Evolutionary conservation across 1,140 invertebrate species (phyloP).

Genomic region (Drosophila funebris): DNA sequence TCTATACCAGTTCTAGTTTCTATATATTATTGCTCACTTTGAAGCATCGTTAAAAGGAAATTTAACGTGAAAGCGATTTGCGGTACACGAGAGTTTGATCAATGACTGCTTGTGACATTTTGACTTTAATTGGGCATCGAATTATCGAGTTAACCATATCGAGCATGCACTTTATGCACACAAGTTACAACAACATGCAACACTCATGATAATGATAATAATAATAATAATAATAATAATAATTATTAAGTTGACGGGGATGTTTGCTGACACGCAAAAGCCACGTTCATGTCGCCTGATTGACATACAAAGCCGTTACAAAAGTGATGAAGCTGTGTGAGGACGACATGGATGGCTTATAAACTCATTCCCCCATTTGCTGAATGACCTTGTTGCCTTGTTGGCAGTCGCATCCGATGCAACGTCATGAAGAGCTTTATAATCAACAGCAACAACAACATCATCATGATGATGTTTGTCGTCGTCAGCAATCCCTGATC

Average conservation of each 20-base stretch:
- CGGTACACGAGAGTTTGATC: not conserved
- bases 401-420: slow-evolving; percentile 28
- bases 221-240: slow-evolving; percentile 8
- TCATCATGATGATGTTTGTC: not conserved
- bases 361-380: not conserved
- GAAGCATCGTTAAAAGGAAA: not conserved
- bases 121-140: slow-evolving; percentile 6
- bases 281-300: slow-evolving; percentile 59
- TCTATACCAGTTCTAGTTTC: too few species aligned
- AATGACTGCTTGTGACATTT: not conserved
- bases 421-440: slow-evolving; percentile 9
- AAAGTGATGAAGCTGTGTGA: slow-evolving; percentile 6
- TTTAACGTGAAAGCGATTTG: too few species aligned
- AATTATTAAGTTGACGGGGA: slow-evolving; percentile 42
- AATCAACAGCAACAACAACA: not conserved
- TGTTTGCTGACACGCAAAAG: slow-evolving; percentile 62
- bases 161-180: slow-evolving; percentile 12
- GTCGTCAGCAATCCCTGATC: not conserved
- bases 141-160: slow-evolving; percentile 26
- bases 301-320: slow-evolving; percentile 67
- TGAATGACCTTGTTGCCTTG: not conserved
- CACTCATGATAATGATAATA: not conserved
- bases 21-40: not conserved
- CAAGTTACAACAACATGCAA: not conserved
- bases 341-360: slow-evolving; percentile 8